Base-by-base conservation (phyloP, 92 coral and sea anemone genomes). In the Siderastrea siderea region DNA sequence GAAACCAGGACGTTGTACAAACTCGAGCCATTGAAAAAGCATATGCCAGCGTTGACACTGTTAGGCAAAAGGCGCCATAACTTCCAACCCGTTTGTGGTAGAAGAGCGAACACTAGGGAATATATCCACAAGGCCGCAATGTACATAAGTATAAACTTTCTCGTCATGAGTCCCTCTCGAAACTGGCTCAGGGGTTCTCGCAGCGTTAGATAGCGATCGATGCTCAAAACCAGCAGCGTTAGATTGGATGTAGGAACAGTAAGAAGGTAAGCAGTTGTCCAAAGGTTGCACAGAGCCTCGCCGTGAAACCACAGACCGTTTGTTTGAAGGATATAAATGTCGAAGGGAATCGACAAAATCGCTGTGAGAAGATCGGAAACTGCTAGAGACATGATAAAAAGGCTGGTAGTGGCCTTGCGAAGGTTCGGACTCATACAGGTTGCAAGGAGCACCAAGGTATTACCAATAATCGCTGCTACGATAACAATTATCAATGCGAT, bases 331-430 rank as follows among this genome's bases (percentile, higher is more conserved):
- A 64, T 58, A 38, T 87, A 51, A 13, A 87, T 65, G 70, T 87
- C 91, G 53, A 87, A 87, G 1, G 91, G 91, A 43, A 87, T 80
- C 70, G 57, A 74, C 52, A 87, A 63, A 50, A 66, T 81, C 48
- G 91, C 91, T 3, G 91, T 81, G 26, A 87, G 75, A 1, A 87
- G 70, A 43, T 87, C 91, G n/a, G 91, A 87, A 15, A 87, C 67
- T 6, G 91, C 91, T 61, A 87, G 46, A 6, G 91, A 87, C 12
- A 64, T 17, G 87, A 87, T 74, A 12, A 87, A 87, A 50, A 87
- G 81, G 44, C 86, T 81, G 46, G 91, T 87, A 9, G 75, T 87
- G 0, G 91, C 91, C 54, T 87, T 87, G 26, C 91, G 81, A 5
- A 87, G 75, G 57, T 74, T 72, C 6, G 91, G 91, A 58, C 47